Evolutionary conservation across 2,797 vertebrate species (phyloP), one percentile per base, ranked within the genome.

Genomic region (Tamandua tetradactyla): DNA sequence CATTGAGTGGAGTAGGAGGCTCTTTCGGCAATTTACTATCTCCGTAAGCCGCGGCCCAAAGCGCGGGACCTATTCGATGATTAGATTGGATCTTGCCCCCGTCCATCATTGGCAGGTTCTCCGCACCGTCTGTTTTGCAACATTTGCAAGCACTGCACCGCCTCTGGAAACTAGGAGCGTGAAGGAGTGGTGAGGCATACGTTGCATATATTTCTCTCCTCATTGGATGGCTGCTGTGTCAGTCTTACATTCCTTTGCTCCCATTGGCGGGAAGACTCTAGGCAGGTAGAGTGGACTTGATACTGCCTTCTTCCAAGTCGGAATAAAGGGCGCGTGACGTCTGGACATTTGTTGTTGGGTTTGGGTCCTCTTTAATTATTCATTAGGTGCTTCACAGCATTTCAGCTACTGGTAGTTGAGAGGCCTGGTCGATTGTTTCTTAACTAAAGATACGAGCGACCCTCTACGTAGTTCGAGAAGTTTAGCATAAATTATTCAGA

Each of bases 401-500:
- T 57, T 69, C 79, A 7, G 83, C 40, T 84, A 95, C 95, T 97
- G 97, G 97, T 79, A 72, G 68, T 30, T 14, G 49, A 68, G 89
- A 79, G 9, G 20, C 30, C 78, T 0, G 40, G 68, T 42, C 27
- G 12, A 22, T 66, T 44, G 78, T 85, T 94, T 91, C 86, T 78
- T 49, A 55, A 85, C 69, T 30, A 17, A 72, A 89, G 94, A 93
- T 88, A 92, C 27, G 44, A 20, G 87, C 94, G 91, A 0, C 0
- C 30, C 3, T 0, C 7, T 25, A 10, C 1, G 6, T 30, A 2
- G 9, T 0, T 3, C 44, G 32, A 74, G 72, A 86, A 72, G 25
- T 52, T 78, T 55, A 5, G 84, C 66, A 95, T 97, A 97, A 84
- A 97, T 97, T 97, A 96, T 93, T 86, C 87, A 2, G 52, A 81